Base-by-base conservation (phyloP, 1,140 invertebrate genomes). In the Drosophila tropicalis region DNA sequence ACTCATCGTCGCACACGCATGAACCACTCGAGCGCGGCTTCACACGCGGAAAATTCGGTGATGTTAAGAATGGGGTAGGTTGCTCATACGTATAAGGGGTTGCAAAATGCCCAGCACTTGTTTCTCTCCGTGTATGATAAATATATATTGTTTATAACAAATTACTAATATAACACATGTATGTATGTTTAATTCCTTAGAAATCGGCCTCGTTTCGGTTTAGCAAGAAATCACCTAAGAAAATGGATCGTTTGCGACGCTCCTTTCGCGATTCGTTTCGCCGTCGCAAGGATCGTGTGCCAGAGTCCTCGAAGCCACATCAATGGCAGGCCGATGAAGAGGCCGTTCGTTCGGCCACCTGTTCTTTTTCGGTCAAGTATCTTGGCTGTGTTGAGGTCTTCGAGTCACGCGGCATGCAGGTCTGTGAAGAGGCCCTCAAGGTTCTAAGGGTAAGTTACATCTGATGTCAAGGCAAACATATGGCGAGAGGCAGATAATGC, bases 381-480 rank as follows among this genome's bases (percentile, higher is more conserved):
- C 93, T 99, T 84, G 99, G 99, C 73, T 99, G 98, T 93, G 97
- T 99, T 1, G 99, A 99, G 94, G 99, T 99, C 2, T 99, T 98
- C 93, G 99, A 99, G 93, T 99, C 98, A 0, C 94, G 99, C 87
- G 99, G 99, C 17, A 99, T 99, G 98, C 97, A 99, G 93, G 98
- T 99, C 40, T 99, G 99, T 94, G 99, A 99, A 93, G 98, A 99
- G 93, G 99, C 99, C 19, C 94, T 99, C 40, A 99, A 99, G 94
- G 96, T 98, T 63, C 93, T 98, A 56, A 94, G 97, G 93, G 97
- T 98, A 93, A 95, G 95, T 94, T 41, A 2, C 10, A 36, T 9
- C 1, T 15, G 9, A 25, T 15, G 3, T 39, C 7, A 51, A 40
- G 4, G 2, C 3, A 34, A 58, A 39, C 56, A 39, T 39, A 12